Conservation (phyloP, 2,113 vertebrate genomes). For the Nansenia antarctica region DNA sequence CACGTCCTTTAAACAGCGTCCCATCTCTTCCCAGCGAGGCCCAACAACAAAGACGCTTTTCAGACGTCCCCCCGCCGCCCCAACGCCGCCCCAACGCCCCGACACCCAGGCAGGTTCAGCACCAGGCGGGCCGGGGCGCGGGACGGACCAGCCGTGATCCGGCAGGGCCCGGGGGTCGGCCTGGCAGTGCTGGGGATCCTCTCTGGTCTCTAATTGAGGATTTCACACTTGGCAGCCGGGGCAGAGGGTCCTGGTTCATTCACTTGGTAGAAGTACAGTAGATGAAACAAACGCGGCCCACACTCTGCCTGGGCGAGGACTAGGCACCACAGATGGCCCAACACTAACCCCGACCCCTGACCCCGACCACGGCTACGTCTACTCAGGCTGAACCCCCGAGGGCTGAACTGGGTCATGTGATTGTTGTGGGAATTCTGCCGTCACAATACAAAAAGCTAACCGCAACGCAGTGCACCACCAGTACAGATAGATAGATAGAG, state of each 20-base stretch:
- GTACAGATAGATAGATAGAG: too few relatives aligned
- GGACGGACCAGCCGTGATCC: too few relatives aligned
- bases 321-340: background rate
- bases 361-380: too few relatives aligned
- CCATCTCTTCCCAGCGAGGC: too few relatives aligned
- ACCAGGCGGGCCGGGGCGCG: too few relatives aligned
- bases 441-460: too few relatives aligned
- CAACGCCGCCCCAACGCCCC: too few relatives aligned
- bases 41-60: too few relatives aligned
- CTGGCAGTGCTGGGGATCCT: slow-evolving; percentile 17
- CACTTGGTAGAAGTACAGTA: background rate
- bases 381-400: background rate
- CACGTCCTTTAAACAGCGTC: too few relatives aligned
- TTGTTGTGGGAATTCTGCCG: background rate
- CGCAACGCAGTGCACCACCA: too few relatives aligned
- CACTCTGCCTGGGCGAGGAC: slow-evolving; percentile 32
- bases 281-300: slow-evolving; percentile 4
- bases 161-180: slow-evolving; percentile 55
- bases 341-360: background rate
- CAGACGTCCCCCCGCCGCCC: too few relatives aligned
- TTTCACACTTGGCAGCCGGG: slow-evolving; percentile 51
- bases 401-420: slow-evolving; percentile 18
- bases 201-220: slow-evolving; percentile 53
- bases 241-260: background rate
- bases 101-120: too few relatives aligned